Evolutionary conservation across 2,888 invertebrate genomes (phyloP), one percentile per base, ranked within the genome.

Genomic region (Pasiphila rectangulata): DNA sequence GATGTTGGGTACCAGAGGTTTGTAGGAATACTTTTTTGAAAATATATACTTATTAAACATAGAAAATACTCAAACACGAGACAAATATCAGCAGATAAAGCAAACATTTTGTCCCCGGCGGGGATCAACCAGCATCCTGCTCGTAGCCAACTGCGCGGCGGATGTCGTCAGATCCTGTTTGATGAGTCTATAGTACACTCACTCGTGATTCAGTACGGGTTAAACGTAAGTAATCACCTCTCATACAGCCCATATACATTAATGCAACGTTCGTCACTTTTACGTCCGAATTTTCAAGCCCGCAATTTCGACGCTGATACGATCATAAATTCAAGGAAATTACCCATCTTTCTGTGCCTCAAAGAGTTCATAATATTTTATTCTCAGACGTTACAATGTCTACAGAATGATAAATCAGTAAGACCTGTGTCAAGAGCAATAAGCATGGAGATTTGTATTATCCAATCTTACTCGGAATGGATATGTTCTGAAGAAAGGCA

Each of bases 311-410:
- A 64, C 72, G 72, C 71, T 79, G 82, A 82, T 83, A 82, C 81
- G 79, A 77, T 78, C 83, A 86, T 86, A 87, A 85, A 85, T 86
- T 81, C 83, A 75, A 78, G 83, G 81, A 84, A 85, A 86, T 86
- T 83, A 84, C 83, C 83, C 82, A 85, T 86, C 80, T 83, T 84
- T 87, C 81, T 79, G 75, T 73, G 82, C 78, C 84, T 84, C 87
- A 83, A 84, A 83, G 79, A 75, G 83, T 77, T 76, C 76, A 83
- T 87, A 32, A 85, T 85, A 84, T 86, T 79, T 80, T 65, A 67
- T 68, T 64, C 65, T 70, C 69, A 76, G 83, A 81, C 83, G 79
- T 75, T 77, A 74, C 73, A 75, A 79, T 81, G 82, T 76, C 74
- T 80, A 75, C 79, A 64, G 73, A 75, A 79, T 79, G 79, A 86